phyloP scores from a whole-genome alignment of 1,140 invertebrate genomes.

The Lepidotrigona ventralis region DNA sequence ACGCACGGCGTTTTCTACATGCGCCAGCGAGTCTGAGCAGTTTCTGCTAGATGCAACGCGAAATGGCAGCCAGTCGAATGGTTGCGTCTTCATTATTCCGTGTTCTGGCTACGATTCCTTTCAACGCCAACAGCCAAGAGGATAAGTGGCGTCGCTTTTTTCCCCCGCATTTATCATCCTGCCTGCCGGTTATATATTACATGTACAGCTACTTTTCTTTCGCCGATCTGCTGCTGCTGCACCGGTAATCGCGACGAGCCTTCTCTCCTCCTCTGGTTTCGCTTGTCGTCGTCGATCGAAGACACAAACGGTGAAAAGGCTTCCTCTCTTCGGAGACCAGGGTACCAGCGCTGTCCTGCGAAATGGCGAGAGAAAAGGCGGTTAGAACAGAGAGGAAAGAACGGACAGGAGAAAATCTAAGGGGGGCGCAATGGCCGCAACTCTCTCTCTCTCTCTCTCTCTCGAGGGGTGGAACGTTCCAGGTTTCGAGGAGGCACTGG shows the following conservation, averaged over 20 bases:
- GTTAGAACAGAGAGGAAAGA: constrained; percentile 27
- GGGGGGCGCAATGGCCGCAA: constrained; percentile 55
- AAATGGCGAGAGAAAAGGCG: neutral
- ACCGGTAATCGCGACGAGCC: neutral
- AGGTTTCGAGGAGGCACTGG: constrained; percentile 56
- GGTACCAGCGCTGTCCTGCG: too few relatives aligned
- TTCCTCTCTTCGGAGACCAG: neutral
- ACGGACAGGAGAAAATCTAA: constrained; percentile 61
- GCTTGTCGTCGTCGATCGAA: neutral
- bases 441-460: constrained; percentile 2
- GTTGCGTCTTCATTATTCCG: constrained; percentile 13
- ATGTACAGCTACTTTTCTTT: neutral
- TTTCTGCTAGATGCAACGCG: neutral
- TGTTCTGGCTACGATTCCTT: neutral
- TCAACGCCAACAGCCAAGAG: neutral
- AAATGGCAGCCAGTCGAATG: constrained; percentile 23
- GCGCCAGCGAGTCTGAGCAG: neutral
- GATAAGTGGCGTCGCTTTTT: constrained; percentile 4
- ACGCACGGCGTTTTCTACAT: neutral
- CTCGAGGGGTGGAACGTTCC: constrained; percentile 63
- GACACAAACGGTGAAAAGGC: neutral
- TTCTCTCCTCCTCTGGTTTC: neutral
- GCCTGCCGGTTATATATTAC: neutral
- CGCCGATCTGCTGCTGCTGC: neutral
- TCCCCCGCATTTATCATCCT: neutral